Percentiles rank a stretch among this genome's conserved stretches.
These are phyloP conservation scores for Tenthredo mesomela DNA, from an alignment of 2,888 invertebrate species.

Conservation along the genomic window DNA sequence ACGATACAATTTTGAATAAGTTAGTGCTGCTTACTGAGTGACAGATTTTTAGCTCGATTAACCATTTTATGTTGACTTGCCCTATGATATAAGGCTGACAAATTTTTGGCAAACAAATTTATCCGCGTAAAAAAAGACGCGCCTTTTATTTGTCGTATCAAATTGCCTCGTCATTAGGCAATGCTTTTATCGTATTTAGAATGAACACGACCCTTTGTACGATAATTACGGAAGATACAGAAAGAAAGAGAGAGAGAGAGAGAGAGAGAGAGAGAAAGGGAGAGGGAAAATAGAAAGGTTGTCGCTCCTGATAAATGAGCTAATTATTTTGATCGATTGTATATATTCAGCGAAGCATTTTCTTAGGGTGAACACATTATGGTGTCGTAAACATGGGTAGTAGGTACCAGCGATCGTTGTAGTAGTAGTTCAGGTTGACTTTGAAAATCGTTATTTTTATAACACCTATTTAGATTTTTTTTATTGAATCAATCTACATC, in stretches of 20 bases:
- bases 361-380: background rate
- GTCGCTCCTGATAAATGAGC: constrained; percentile 36
- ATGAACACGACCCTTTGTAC: constrained; percentile 25
- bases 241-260: background rate
- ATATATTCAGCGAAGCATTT: background rate
- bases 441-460: constrained; percentile 5
- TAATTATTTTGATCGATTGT: constrained; percentile 34
- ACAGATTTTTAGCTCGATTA: background rate
- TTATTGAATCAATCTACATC: constrained; percentile 22
- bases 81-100: background rate
- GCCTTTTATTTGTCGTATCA: constrained; percentile 34
- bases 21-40: constrained; percentile 53
- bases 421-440: background rate
- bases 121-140: background rate
- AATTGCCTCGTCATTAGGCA: constrained; percentile 39
- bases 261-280: background rate
- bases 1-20: constrained; percentile 76
- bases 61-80: background rate
- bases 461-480: background rate
- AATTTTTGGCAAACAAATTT: constrained; percentile 22
- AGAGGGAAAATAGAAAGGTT: background rate
- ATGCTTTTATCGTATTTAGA: constrained; percentile 46
- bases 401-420: background rate
- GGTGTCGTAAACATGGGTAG: background rate
- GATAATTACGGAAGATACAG: constrained; percentile 29